phyloP scores from a whole-genome alignment of 2,797 vertebrate genomes.

The Hybognathus amarus region DNA sequence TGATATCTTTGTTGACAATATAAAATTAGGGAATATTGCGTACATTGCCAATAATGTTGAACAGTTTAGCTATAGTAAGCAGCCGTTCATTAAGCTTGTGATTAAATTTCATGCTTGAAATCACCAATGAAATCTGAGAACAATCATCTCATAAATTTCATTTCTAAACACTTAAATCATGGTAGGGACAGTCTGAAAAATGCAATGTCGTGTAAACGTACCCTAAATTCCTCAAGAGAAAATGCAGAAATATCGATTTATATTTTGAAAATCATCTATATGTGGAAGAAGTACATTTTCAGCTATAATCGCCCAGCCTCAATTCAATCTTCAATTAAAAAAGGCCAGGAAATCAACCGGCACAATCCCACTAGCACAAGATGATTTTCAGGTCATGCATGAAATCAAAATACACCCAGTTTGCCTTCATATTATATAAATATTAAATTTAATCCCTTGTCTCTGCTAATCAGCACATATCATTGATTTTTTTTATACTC shows the following conservation, averaged over 20 bases:
- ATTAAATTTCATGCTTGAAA: neutral
- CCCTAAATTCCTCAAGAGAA: neutral
- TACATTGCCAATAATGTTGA: neutral
- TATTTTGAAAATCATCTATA: neutral
- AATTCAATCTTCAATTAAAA: neutral
- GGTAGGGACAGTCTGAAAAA: too few relatives aligned
- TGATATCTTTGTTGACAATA: neutral
- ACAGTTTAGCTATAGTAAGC: neutral
- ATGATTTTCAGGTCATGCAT: neutral
- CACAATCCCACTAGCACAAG: neutral
- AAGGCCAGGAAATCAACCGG: neutral
- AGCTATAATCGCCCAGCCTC: neutral
- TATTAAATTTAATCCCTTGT: neutral
- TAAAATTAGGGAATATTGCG: neutral
- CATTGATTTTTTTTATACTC: neutral
- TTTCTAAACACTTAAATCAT: neutral
- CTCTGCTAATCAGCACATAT: neutral
- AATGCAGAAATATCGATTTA: neutral
- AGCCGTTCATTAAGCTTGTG: neutral
- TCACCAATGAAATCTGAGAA: neutral
- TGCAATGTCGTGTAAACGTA: neutral
- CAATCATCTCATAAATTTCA: rapidly evolving
- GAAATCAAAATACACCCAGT: neutral
- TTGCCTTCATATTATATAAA: neutral
- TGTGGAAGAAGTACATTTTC: neutral